Evolutionary conservation across 1,140 invertebrate genomes (phyloP), one percentile per base, ranked within the genome.

Genomic region (Heliconius nattereri): DNA sequence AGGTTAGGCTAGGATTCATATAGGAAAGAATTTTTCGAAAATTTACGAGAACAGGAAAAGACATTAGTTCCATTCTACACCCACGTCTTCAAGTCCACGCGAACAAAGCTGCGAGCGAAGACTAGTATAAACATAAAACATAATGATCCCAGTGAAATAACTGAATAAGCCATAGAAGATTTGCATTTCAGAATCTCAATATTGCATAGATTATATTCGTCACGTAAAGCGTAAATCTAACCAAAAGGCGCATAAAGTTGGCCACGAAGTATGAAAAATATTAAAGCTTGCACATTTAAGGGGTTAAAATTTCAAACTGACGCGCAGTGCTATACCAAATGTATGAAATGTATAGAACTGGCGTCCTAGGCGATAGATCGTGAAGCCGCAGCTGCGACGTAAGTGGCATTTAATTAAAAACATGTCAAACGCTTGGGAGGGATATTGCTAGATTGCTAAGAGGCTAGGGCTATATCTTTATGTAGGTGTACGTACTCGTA

Each of bases 351-450:
- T 60, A 60, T 60, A 60, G 54, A 60, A 23, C 54, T 8, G 54
- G n/a, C 54, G 54, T 60, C 54, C 54, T 60, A 23, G 54, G 54
- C 54, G 54, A 60, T 60, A 60, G 54, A 23, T 60, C 54, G 54
- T 71, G 71, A 81, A 76, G 72, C 79, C 79, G 52, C 79, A 81
- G 74, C 23, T 26, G 74, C 73, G 75, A 66, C 71, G 76, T 79
- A 85, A 85, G 82, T 84, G 85, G 85, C 81, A 75, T 86, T 87
- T 88, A 88, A 88, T 88, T 88, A 85, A 85, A 88, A 88, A 86
- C 84, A 84, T 86, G 87, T 87, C 86, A 87, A 76, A 75, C 80
- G 73, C 71, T 74, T 35, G 37, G 8, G 74, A 78, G 81, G 52
- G 78, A 83, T 77, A 80, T 80, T 84, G 76, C 75, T 78, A 60